phyloP scores from a whole-genome alignment of 2,888 invertebrate species.

The Seira musarum region DNA sequence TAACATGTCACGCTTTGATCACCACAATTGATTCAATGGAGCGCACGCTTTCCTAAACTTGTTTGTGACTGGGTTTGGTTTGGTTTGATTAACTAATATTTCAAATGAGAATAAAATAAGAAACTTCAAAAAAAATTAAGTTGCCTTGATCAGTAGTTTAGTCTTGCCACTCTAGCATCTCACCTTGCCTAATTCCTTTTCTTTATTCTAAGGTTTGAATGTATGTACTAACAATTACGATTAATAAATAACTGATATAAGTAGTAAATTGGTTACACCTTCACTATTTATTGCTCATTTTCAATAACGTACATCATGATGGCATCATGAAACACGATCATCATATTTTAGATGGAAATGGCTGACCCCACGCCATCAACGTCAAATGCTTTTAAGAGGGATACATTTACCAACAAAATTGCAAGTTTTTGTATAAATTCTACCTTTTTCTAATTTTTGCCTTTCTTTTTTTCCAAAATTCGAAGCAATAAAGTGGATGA shows the following conservation, averaged over 20 bases:
- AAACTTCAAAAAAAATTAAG: not conserved
- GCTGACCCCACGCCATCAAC: no score
- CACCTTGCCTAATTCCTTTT: not conserved
- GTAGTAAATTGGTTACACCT: not conserved
- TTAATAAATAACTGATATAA: no score
- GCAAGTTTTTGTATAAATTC: not conserved
- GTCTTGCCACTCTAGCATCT: no score
- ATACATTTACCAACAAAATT: no score
- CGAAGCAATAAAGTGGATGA: no score
- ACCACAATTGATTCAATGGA: not conserved
- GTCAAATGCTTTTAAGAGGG: no score
- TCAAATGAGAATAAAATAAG: not conserved
- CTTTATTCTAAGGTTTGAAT: not conserved
- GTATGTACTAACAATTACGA: not conserved
- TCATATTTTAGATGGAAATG: no score
- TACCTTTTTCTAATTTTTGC: not conserved
- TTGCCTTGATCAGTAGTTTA: not conserved
- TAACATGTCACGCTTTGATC: slow-evolving; percentile 40
- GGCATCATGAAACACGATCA: no score
- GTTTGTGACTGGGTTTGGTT: not conserved
- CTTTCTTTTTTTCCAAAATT: not conserved
- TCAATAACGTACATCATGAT: not conserved
- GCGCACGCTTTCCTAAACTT: not conserved
- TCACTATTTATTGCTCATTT: not conserved
- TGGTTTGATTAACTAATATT: not conserved